Conservation (phyloP, 2,888 invertebrate genomes). For the Stegana nigrithorax region DNA sequence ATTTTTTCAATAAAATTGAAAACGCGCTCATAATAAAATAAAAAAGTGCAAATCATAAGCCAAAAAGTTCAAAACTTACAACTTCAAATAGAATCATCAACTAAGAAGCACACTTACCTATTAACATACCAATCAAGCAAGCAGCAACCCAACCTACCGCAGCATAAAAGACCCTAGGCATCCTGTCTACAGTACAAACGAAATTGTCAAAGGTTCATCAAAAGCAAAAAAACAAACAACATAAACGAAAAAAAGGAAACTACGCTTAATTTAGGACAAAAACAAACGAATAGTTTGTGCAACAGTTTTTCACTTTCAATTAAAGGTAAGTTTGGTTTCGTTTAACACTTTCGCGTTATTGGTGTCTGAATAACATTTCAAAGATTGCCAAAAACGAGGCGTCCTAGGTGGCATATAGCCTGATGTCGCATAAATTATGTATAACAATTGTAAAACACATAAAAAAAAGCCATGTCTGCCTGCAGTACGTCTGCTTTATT, state of each 20-base stretch:
- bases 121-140: no score
- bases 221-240: background rate
- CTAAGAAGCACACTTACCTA: background rate
- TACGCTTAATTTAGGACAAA: background rate
- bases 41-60: no score
- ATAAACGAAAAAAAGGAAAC: background rate
- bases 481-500: background rate
- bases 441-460: conserved; percentile 44
- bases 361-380: background rate
- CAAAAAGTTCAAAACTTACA: background rate
- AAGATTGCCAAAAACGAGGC: background rate
- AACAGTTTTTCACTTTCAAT: background rate
- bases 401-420: background rate
- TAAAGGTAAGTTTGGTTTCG: background rate
- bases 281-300: background rate
- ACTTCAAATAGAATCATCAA: background rate
- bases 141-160: no score
- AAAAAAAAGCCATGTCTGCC: background rate
- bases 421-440: conserved; percentile 50
- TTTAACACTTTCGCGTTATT: no score
- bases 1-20: background rate
- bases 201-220: background rate
- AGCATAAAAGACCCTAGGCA: no score
- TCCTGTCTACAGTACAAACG: background rate
- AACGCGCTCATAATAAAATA: no score